Base-by-base conservation (phyloP, 2,797 vertebrate genomes). In the Uromys caudimaculatus region DNA sequence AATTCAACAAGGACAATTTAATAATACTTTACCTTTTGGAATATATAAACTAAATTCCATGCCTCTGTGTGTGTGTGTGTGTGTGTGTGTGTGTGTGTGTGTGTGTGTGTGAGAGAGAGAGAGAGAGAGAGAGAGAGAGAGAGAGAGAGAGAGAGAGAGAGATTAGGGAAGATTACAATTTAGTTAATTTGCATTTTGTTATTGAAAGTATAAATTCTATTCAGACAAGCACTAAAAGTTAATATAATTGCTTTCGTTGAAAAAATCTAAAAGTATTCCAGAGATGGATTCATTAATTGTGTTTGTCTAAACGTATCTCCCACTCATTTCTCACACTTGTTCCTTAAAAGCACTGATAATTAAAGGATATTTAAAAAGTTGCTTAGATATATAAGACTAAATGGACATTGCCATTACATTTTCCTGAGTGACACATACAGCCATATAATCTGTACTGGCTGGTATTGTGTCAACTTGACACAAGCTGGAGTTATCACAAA, bases 141-240 rank as follows among this genome's bases (percentile, higher is more conserved):
- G n/a, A n/a, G n/a, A n/a, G n/a, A n/a, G n/a, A n/a, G n/a, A n/a
- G n/a, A n/a, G n/a, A n/a, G n/a, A n/a, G n/a, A n/a, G n/a, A n/a
- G n/a, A n/a, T n/a, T n/a, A 29, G 32, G 83, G 69, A 16, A 64
- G 69, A 54, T 12, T 71, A 56, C 19, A 71, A 41, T 76, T 78
- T 44, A 92, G 56, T 76, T 47, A 87, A n/a, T 60, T 75, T 14
- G 78, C 5, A 58, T 93, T 87, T 82, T 54, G 77, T 90, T 85
- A 27, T 21, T 60, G 41, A 41, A 3, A 75, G 38, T 60, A 86
- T 78, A 75, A 78, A 86, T 47, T 81, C 41, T 13, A 84, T 76
- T 84, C 77, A 24, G 86, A 93, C 78, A 64, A 60, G 0, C 13
- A 52, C 67, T 95, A 2, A 1, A 23, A 50, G 67, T 85, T 81